Evolutionary conservation across 2,797 vertebrate genomes (phyloP), one percentile per base, ranked within the genome.

Genomic region (Sebastes diaconus): DNA sequence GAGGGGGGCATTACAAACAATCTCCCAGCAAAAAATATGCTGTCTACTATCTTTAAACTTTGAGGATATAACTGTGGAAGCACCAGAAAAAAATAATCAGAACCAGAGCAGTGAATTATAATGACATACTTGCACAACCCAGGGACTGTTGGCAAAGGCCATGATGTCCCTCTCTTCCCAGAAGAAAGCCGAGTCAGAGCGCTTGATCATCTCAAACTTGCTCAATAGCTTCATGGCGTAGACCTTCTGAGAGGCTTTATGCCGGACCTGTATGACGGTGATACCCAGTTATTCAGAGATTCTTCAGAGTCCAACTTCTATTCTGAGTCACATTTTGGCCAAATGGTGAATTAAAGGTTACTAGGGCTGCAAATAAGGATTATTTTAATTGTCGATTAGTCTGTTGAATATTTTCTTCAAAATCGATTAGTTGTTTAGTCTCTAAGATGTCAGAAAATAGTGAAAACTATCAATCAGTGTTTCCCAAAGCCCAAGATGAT

Each of bases 131-230:
- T 99, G 98, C 84, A 99, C 98, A 20, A 99, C 97, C 99, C 99
- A 99, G 0, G 99, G 98, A 86, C 99, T 99, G 93, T 99, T 97
- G 66, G 98, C 95, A 2, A 99, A 99, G 61, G 99, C 99, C 99
- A 99, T 99, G 88, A 99, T 99, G 92, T 99, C 98, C 89, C 99
- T 97, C 86, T 99, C 99, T 90, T 99, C 98, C 99, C 99, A 99
- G 95, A 99, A 99, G 94, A 99, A 99, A 75, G 99, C 99, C 6
- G 99, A 99, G 94, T 99, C 99, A 18, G 99, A 99, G 88, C 98
- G 96, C 92, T 99, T 99, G 93, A 99, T 97, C 99, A 99, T 99
- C 96, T 99, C 98, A 93, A 99, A 99, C 93, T 99, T 99, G 95
- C 98, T 99, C 84, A 99, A 96, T 34, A 99, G 96, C 93, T 99